Evolutionary conservation across 23 tunicate species (phyloP).

Genomic region (Pegea sp.): DNA sequence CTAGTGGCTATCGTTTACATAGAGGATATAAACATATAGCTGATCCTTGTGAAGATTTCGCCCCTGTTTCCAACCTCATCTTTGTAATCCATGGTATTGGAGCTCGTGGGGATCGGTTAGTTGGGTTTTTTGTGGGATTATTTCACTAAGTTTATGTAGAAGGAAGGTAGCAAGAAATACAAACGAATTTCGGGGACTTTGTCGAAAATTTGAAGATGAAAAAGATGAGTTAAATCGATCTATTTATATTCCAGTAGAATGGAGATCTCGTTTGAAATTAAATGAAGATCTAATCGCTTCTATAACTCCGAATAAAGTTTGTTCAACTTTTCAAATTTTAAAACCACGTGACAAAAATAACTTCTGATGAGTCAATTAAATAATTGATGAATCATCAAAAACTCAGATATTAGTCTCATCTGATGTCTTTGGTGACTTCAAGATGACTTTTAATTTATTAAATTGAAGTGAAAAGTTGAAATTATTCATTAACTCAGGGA

Average conservation of each 20-base stretch:
- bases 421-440: no score
- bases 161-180: conserved; percentile 74
- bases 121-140: conserved; percentile 13
- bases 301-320: conserved; percentile 53
- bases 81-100: conserved; percentile 90
- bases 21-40: conserved; percentile 53
- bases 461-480: not conserved
- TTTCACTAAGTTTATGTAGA: conserved; percentile 11
- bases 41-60: conserved; percentile 21
- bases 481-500: conserved; percentile 8
- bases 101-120: conserved; percentile 49
- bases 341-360: no score
- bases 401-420: no score
- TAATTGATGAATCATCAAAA: no score
- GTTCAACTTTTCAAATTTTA: not conserved
- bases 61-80: conserved; percentile 48
- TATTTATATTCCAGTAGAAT: conserved; percentile 68
- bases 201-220: conserved; percentile 27
- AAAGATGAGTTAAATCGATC: conserved; percentile 24
- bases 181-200: conserved; percentile 19
- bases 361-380: no score
- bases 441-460: no score
- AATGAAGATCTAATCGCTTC: conserved; percentile 50
- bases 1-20: conserved; percentile 47
- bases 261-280: conserved; percentile 54